Percentiles rank a stretch among this genome's conserved stretches.
These are phyloP conservation scores for Cisticola juncidis DNA, from an alignment of 2,113 vertebrate genomes.

Conservation along the genomic window DNA sequence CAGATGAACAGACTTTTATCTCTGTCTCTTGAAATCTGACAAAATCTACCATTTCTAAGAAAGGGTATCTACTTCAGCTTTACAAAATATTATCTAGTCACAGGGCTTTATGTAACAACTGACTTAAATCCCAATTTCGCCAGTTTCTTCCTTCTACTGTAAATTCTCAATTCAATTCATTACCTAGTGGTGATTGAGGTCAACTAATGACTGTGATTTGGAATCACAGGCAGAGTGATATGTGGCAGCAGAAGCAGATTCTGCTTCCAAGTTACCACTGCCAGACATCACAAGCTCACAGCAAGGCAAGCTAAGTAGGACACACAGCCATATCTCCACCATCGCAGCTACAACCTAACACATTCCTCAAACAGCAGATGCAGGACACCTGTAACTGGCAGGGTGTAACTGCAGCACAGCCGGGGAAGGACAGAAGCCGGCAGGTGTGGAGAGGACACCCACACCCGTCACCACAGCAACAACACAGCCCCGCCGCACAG, in stretches of 20 bases:
- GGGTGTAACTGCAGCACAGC: neutral
- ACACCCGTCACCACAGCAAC: neutral
- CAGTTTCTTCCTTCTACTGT: neutral
- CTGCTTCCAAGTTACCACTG: neutral
- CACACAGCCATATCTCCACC: neutral
- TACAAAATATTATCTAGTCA: neutral
- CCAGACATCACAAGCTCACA: neutral
- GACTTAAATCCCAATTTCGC: neutral
- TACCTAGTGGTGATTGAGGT: neutral
- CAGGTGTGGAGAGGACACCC: neutral
- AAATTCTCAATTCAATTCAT: neutral
- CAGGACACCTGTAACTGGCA: neutral
- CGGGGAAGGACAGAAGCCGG: neutral
- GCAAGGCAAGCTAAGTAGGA: slow-evolving; percentile 22
- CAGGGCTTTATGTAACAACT: neutral
- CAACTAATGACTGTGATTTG: neutral
- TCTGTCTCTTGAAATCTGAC: neutral
- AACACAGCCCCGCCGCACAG: neutral
- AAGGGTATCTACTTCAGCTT: neutral
- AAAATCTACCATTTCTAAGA: neutral
- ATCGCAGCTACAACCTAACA: neutral
- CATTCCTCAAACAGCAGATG: neutral
- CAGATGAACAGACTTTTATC: neutral
- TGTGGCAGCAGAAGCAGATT: neutral
- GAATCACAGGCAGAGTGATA: neutral